A percentile compares a stretch with the other conserved stretches of the same genome.
phyloP scores from a whole-genome alignment of 2,797 vertebrate genomes.

The Sebastes vulpes region DNA sequence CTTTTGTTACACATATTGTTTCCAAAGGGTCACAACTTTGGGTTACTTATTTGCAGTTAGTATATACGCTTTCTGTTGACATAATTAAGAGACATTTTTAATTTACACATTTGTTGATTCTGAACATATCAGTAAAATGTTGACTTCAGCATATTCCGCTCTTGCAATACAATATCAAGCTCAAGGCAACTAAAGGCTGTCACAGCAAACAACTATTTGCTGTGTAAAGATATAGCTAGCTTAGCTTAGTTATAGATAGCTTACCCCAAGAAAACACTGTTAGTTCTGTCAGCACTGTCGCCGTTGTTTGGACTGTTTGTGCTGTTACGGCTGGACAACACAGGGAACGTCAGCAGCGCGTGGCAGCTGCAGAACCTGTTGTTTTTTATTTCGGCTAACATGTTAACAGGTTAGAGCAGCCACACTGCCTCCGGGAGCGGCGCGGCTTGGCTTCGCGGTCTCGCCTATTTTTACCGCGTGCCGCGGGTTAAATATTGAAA shows the following conservation, averaged over 20 bases:
- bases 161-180: not conserved
- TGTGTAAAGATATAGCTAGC: not conserved
- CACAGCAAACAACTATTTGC: not conserved
- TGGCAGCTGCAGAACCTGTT: too few species aligned
- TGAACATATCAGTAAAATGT: not conserved
- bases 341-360: too few species aligned
- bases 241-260: not conserved
- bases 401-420: too few species aligned
- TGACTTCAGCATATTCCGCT: not conserved
- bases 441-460: too few species aligned
- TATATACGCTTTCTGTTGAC: not conserved
- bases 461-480: too few species aligned
- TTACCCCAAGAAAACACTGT: too few species aligned
- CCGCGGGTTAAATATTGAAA: too few species aligned
- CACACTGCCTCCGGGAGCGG: too few species aligned
- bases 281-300: too few species aligned
- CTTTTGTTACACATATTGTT: not conserved
- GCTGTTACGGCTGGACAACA: too few species aligned
- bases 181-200: not conserved
- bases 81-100: not conserved
- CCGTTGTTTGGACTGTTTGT: too few species aligned
- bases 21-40: not conserved
- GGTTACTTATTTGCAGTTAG: not conserved
- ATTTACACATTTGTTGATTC: not conserved
- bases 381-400: too few species aligned